Percentiles rank a stretch among this genome's conserved stretches.
phyloP scores from a whole-genome alignment of 2,888 invertebrate genomes.

The Ganaspis brasiliensis region DNA sequence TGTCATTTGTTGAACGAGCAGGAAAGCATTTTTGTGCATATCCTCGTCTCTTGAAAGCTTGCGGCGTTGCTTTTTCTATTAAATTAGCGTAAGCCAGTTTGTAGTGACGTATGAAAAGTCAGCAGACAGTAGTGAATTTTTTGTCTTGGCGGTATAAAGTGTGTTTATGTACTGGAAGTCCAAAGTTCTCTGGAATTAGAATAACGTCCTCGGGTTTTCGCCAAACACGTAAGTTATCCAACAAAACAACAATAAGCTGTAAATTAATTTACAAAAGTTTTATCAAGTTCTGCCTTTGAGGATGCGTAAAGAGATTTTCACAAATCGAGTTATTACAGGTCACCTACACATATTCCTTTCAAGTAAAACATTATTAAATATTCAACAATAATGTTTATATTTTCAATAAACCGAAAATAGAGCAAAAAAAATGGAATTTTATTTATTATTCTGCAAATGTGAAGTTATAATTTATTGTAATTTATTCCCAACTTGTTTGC shows the following conservation, averaged over 20 bases:
- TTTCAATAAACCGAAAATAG: background rate
- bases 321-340: conserved; percentile 31
- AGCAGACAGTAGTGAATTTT: conserved; percentile 69
- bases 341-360: background rate
- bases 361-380: background rate
- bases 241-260: background rate
- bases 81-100: conserved; percentile 79
- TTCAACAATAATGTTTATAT: background rate
- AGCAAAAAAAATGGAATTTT: too few species aligned
- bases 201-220: background rate
- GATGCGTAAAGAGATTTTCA: conserved; percentile 4
- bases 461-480: too few species aligned
- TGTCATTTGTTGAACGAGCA: too few species aligned
- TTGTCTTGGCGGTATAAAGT: conserved; percentile 64
- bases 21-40: conserved; percentile 17
- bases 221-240: background rate
- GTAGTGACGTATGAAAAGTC: conserved; percentile 71
- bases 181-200: conserved; percentile 4
- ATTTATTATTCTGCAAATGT: too few species aligned
- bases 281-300: background rate
- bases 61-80: conserved; percentile 71
- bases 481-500: too few species aligned
- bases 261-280: conserved; percentile 10
- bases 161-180: conserved; percentile 47
- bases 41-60: conserved; percentile 17